These are phyloP conservation scores for Holacanthella duospinosa DNA, from an alignment of 2,888 invertebrate genomes.

Conservation along the genomic window DNA sequence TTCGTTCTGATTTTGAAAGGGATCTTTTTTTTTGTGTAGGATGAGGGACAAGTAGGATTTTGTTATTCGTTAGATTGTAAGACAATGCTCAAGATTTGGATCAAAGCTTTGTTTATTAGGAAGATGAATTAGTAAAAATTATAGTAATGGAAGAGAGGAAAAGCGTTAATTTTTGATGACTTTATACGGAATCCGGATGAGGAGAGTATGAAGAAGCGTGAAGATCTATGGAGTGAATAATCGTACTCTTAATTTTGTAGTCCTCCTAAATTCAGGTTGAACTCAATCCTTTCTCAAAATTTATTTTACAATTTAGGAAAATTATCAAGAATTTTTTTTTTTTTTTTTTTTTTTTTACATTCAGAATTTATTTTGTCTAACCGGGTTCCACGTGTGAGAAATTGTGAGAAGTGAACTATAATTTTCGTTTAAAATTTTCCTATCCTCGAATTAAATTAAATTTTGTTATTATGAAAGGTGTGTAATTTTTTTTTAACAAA, in stretches of 20 bases:
- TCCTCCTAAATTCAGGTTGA: background rate
- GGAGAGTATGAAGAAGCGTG: background rate
- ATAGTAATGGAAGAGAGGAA: background rate
- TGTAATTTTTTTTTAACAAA: too few species aligned
- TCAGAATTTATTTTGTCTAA: background rate
- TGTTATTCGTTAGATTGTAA: too few species aligned
- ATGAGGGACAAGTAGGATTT: background rate
- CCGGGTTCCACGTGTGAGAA: background rate
- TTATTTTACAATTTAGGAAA: background rate
- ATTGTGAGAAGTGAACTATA: too few species aligned
- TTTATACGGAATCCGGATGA: background rate
- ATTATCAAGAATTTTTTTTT: background rate
- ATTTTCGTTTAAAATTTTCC: too few species aligned
- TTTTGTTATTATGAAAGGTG: too few species aligned
- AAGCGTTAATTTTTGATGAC: background rate
- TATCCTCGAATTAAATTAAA: too few species aligned
- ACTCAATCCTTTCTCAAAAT: slow-evolving; percentile 1
- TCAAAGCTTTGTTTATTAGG: background rate
- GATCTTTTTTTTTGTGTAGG: background rate
- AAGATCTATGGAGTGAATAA: background rate
- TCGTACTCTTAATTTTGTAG: background rate
- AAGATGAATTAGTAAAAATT: background rate
- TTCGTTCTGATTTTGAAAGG: too few species aligned
- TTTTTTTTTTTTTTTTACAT: background rate
- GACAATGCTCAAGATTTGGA: background rate